A percentile compares a stretch with the other conserved stretches of the same genome.
phyloP scores from a whole-genome alignment of 2,888 invertebrate species.

The Lepidonotus clava region DNA sequence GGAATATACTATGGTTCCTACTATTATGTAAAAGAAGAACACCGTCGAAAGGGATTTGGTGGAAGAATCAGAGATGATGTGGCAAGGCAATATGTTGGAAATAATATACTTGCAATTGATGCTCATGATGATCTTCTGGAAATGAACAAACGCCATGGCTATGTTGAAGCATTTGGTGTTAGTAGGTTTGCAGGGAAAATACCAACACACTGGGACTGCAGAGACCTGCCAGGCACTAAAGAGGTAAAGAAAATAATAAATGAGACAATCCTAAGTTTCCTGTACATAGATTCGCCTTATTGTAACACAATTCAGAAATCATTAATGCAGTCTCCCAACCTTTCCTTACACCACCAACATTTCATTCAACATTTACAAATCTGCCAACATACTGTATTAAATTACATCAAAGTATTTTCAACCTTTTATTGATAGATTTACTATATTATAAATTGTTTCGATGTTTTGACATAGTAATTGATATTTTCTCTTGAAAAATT shows the following conservation, averaged over 20 bases:
- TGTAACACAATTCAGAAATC: no score
- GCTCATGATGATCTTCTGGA: conserved; percentile 57
- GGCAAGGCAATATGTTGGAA: conserved; percentile 49
- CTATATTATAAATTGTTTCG: no score
- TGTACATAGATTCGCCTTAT: no score
- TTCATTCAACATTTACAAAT: no score
- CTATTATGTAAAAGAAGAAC: conserved; percentile 48
- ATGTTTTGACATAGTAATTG: no score
- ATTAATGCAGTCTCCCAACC: no score
- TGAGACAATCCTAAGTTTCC: no score
- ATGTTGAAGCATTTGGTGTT: conserved; percentile 16
- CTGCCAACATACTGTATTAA: no score
- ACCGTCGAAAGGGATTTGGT: conserved; percentile 39
- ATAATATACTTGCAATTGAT: conserved; percentile 56
- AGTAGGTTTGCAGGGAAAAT: background rate
- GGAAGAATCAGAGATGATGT: conserved; percentile 55
- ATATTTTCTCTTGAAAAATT: no score
- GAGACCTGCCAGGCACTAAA: background rate
- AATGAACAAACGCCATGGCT: conserved; percentile 54
- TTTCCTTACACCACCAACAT: no score
- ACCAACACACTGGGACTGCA: background rate
- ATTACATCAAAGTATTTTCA: no score
- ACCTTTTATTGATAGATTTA: no score
- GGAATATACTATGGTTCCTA: conserved; percentile 54
- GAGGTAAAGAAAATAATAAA: background rate